phyloP scores from a whole-genome alignment of 2,113 vertebrate species.

The Perca flavescens region DNA sequence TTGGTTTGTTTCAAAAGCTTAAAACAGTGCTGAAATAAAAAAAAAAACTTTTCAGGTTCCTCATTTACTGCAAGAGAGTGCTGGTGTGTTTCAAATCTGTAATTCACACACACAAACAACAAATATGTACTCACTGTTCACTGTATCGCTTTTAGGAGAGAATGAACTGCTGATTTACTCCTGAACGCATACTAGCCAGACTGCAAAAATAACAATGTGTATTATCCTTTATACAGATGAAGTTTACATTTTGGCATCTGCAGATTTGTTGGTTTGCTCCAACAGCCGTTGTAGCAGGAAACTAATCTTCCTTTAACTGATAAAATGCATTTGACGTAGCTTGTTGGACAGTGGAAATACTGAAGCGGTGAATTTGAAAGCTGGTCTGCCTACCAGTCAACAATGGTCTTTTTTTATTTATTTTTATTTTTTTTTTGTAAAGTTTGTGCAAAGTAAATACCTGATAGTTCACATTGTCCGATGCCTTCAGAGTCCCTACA shows the following conservation, averaged over 20 bases:
- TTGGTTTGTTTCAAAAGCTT: slow-evolving; percentile 6
- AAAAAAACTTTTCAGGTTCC: background rate
- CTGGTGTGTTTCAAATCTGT: slow-evolving; percentile 25
- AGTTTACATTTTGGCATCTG: background rate
- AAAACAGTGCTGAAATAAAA: background rate
- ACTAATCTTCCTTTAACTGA: background rate
- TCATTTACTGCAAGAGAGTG: background rate
- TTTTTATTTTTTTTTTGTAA: background rate
- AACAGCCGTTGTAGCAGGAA: background rate
- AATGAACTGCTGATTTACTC: background rate
- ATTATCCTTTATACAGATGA: background rate
- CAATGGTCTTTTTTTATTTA: too few species aligned
- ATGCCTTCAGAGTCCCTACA: background rate
- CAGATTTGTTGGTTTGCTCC: background rate
- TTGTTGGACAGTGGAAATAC: background rate
- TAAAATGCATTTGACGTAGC: background rate
- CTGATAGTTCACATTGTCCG: background rate
- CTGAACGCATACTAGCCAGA: background rate
- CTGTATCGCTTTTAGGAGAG: background rate
- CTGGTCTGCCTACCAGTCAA: background rate
- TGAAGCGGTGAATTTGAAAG: background rate
- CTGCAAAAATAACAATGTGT: background rate
- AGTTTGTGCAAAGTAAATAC: background rate
- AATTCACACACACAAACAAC: background rate
- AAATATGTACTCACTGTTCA: background rate